A percentile compares a stretch with the other conserved stretches of the same genome.
Evolutionary conservation across 1,140 invertebrate species (phyloP).

Genomic region (Lasaia peninsularis): DNA sequence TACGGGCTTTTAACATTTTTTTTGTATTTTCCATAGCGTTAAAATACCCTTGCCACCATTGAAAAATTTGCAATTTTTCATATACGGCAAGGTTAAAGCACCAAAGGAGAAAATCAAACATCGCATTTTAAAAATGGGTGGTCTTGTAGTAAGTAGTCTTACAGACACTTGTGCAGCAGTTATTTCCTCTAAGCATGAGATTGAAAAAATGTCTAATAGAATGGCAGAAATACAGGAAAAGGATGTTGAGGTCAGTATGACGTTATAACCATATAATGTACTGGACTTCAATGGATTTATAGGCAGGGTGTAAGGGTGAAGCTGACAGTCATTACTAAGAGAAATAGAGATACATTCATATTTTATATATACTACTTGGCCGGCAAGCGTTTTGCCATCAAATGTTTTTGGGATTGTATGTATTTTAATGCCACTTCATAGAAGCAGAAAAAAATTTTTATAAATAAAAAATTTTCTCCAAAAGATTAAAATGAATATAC

Average conservation of each 20-base stretch:
- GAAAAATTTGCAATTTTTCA: constrained; percentile 88
- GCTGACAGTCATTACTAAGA: too few species aligned
- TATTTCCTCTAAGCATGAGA: constrained; percentile 84
- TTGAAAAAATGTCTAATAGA: constrained; percentile 82
- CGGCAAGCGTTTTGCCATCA: too few species aligned
- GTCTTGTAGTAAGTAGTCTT: constrained; percentile 83
- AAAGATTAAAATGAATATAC: too few species aligned
- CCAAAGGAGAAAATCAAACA: constrained; percentile 82
- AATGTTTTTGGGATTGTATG: too few species aligned
- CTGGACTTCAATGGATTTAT: too few species aligned
- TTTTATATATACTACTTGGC: too few species aligned
- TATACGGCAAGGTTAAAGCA: constrained; percentile 80
- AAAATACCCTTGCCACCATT: constrained; percentile 80
- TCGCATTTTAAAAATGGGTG: constrained; percentile 86
- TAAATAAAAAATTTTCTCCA: too few species aligned
- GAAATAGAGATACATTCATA: too few species aligned
- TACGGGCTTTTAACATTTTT: constrained; percentile 13
- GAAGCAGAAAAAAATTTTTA: too few species aligned
- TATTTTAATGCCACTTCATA: too few species aligned
- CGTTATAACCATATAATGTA: not conserved
- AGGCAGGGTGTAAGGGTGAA: too few species aligned
- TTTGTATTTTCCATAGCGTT: constrained; percentile 32
- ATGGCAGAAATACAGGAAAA: constrained; percentile 83
- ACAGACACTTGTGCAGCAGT: constrained; percentile 84
- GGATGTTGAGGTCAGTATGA: constrained; percentile 84